These are phyloP conservation scores for Mus musculus DNA, from an alignment of 2,113 vertebrate genomes.

Conservation along the genomic window GRCm39 chr11:24997501-24998000, in stretches of 20 bases:
- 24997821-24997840: slow-evolving; percentile 33
- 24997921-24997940: neutral
- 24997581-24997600: neutral
- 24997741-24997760: neutral
- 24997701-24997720: neutral
- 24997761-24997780: neutral
- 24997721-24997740: neutral
- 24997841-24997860: slow-evolving; percentile 11
- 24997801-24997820: neutral
- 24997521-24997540: neutral
- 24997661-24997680: neutral
- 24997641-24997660: neutral
- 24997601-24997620: neutral
- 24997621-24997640: neutral
- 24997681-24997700: neutral
- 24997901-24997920: neutral
- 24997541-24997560: neutral
- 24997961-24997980: neutral
- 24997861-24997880: slow-evolving; percentile 10
- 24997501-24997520: neutral
- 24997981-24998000: neutral
- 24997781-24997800: slow-evolving; percentile 16
- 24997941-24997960: neutral
- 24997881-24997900: neutral
- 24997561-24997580: neutral